Conservation (phyloP, 2,797 vertebrate species). For the Clarias platycephalus region DNA sequence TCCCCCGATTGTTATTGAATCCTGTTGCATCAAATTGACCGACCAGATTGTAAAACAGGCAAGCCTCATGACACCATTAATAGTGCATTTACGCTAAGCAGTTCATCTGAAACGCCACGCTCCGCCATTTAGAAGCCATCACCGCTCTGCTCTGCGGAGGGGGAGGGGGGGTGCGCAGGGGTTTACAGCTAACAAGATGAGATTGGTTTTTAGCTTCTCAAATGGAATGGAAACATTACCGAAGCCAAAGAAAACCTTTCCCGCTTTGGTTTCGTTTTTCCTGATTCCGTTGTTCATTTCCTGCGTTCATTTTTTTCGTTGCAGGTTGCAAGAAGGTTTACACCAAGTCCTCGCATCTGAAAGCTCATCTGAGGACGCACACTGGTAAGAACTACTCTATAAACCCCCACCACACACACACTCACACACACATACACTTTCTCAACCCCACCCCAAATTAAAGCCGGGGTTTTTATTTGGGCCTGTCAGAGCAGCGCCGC, state of each 20-base stretch:
- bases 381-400: slow-evolving; percentile 82
- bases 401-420: too few relatives aligned
- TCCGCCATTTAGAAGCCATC: slow-evolving; percentile 56
- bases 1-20: slow-evolving; percentile 56
- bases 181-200: slow-evolving; percentile 53
- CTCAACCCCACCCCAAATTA: slow-evolving; percentile 12
- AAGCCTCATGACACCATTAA: slow-evolving; percentile 56
- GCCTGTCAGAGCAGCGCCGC: slow-evolving; percentile 50
- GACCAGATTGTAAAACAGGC: slow-evolving; percentile 57
- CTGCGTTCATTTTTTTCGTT: neutral
- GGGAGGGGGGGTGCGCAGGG: slow-evolving; percentile 20
- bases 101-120: slow-evolving; percentile 49
- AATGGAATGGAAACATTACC: slow-evolving; percentile 56
- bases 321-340: slow-evolving; percentile 98
- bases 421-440: too few relatives aligned
- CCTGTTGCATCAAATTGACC: slow-evolving; percentile 61
- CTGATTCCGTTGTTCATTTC: neutral
- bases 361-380: slow-evolving; percentile 98
- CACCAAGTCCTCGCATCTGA: slow-evolving; percentile 98
- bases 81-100: slow-evolving; percentile 61
- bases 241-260: slow-evolving; percentile 52
- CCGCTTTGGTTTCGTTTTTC: slow-evolving; percentile 34
- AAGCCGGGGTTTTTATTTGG: slow-evolving; percentile 55
- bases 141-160: slow-evolving; percentile 44
- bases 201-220: slow-evolving; percentile 53